Base-by-base conservation (phyloP, 2,888 invertebrate species). In the Gryllus longicercus region DNA sequence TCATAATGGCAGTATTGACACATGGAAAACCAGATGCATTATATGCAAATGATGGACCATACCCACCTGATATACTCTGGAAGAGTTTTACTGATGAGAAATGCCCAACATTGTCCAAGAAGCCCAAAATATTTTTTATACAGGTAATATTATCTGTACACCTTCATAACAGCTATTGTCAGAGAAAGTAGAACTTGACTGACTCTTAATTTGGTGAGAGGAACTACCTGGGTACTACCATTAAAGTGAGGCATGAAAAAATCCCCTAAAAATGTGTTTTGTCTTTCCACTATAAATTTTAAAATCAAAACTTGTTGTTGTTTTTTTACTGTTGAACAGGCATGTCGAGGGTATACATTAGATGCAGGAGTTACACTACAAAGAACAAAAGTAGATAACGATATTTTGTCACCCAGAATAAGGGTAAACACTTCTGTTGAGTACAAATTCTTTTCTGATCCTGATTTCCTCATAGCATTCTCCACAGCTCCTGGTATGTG, bases 401-500 rank as follows among this genome's bases (percentile, higher is more conserved):
- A 90, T 80, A 8, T 38, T 38, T 38, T 38, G 38, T 5, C 38
- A 38, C 38, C 38, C 8, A 38, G 38, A 38, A 38, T 38, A 8
- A 38, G 1, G 5, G 38, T 38, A 38, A 8, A 38, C 8, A 8
- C 38, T 38, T 90, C 91, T 50, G 89, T 90, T 83, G 91, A 93
- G 77, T 95, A 96, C 85, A 93, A 93, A 85, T 96, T 98, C 85
- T 98, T 98, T 16, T 90, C 93, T 74, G 96, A 97, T 88, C 97
- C 98, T 5, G 98, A 98, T 87, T 97, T 97, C 87, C 89, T 98
- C 75, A 95, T 98, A 86, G 95, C 95, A 10, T 98, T 95, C 87
- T 97, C 98, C 14, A 98, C 97, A 25, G 94, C 97, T 81, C 96
- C 97, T 85, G 97, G 95, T 93, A 85, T 5, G 81, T 25, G 5